Conservation (phyloP, 2,797 vertebrate species). For the Cynodonichthys magdalenae region DNA sequence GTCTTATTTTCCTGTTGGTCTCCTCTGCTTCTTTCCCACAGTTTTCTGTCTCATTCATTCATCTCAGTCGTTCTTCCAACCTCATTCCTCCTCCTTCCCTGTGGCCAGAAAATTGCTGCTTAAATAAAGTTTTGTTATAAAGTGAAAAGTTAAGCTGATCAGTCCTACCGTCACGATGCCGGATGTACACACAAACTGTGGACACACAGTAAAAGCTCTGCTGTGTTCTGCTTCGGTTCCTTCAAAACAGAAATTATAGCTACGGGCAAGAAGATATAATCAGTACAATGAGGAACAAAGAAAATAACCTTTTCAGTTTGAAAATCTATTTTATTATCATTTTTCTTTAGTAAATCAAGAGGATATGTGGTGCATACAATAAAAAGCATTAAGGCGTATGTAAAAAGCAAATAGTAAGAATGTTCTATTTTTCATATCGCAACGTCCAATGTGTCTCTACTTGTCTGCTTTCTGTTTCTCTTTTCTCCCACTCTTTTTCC, state of each 20-base stretch:
- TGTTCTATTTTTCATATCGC: slow-evolving; percentile 16
- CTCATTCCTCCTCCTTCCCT: slow-evolving; percentile 21
- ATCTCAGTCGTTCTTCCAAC: slow-evolving; percentile 56
- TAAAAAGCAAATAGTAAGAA: slow-evolving; percentile 13
- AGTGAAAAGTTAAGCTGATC: slow-evolving; percentile 57
- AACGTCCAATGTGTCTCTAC: slow-evolving; percentile 26
- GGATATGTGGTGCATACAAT: background rate
- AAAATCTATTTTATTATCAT: background rate
- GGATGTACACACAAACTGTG: slow-evolving; percentile 15
- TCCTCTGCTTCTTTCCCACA: slow-evolving; percentile 27
- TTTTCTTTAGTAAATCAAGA: background rate
- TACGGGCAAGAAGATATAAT: slow-evolving; percentile 55
- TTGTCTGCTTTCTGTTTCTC: slow-evolving; percentile 29
- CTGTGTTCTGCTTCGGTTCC: slow-evolving; percentile 56
- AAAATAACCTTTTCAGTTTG: slow-evolving; percentile 28
- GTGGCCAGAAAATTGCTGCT: slow-evolving; percentile 40
- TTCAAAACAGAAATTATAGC: slow-evolving; percentile 52
- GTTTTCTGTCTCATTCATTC: slow-evolving; percentile 64
- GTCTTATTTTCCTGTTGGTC: slow-evolving; percentile 33
- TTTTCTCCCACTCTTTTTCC: slow-evolving; percentile 32
- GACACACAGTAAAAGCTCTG: slow-evolving; percentile 1
- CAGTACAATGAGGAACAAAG: slow-evolving; percentile 50
- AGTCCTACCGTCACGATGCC: slow-evolving; percentile 35
- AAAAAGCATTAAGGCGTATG: slow-evolving; percentile 6
- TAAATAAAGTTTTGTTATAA: slow-evolving; percentile 55